Evolutionary conservation across 2,888 invertebrate genomes (phyloP), one percentile per base, ranked within the genome.

Genomic region (Stenoptilia bipunctidactyla): DNA sequence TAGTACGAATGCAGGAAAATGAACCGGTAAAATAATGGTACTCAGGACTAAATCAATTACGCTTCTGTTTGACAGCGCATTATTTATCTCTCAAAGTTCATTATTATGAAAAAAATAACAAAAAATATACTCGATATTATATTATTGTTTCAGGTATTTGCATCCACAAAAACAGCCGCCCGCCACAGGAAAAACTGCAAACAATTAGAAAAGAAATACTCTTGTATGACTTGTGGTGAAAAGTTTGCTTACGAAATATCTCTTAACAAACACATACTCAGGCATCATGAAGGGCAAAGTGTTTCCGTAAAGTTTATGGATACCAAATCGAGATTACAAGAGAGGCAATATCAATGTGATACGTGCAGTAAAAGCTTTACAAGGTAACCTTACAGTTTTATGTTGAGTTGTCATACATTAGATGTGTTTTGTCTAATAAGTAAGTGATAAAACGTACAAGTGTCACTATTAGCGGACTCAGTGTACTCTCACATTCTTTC

Each of bases 271-370:
- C 84, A 84, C 44, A 82, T 83, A 37, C 51, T 82, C 39, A 52
- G 73, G 39, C 61, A 63, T 30, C 84, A 84, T 44, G 66, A 72
- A 15, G 84, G 84, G 0, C 71, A 82, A 45, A 70, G 70, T 27
- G 83, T 83, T 1, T 75, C 76, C 0, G 70, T 80, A 0, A 67
- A 70, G 12, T 80, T 80, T 46, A 63, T 74, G 39, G 72, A 71
- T 38, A 55, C 60, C 1, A 56, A 58, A 43, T 10, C 36, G 30
- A 9, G 35, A 34, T 5, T 20, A 1, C 15, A 15, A 15, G 13
- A 27, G 1, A 30, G 14, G 9, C 72, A 73, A 39, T 75, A 79
- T 48, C 80, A 86, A 36, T 91, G 90, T 58, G 83, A 85, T 20
- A 85, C 86, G 4, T 30, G 30, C 30, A 30, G 10, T 12, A 30